Evolutionary conservation across 2,888 invertebrate species (phyloP).

Genomic region (Fabriciana adippe): DNA sequence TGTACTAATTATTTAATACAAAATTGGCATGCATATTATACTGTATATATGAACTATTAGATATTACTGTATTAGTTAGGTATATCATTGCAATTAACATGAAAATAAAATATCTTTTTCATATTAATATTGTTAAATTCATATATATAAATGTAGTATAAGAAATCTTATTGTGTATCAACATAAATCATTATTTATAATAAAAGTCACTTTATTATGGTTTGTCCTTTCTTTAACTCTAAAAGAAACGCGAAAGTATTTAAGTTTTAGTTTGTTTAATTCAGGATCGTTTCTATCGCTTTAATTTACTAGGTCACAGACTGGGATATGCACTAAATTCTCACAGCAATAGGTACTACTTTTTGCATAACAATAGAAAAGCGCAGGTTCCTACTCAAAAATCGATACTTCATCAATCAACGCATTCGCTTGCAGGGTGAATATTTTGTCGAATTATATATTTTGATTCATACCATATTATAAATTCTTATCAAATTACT

Average conservation of each 20-base stretch:
- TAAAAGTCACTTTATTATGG: too few relatives aligned
- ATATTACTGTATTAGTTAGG: too few relatives aligned
- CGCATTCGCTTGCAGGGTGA: neutral
- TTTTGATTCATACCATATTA: neutral
- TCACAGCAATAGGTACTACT: slow-evolving; percentile 14
- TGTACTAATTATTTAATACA: too few relatives aligned
- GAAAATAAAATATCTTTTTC: too few relatives aligned
- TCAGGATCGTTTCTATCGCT: slow-evolving; percentile 13
- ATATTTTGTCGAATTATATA: neutral
- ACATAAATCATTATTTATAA: too few relatives aligned
- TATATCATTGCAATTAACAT: too few relatives aligned
- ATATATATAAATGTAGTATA: too few relatives aligned
- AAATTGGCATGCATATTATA: too few relatives aligned
- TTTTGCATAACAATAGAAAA: slow-evolving; percentile 24
- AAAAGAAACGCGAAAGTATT: neutral
- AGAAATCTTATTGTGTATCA: too few relatives aligned
- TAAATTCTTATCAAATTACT: neutral
- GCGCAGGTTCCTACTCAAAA: slow-evolving; percentile 25
- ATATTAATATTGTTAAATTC: too few relatives aligned
- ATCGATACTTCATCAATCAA: slow-evolving; percentile 32
- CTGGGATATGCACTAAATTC: slow-evolving; percentile 9
- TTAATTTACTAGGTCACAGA: slow-evolving; percentile 28
- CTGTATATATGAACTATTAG: too few relatives aligned
- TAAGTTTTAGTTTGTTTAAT: neutral
- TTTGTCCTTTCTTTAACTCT: neutral